phyloP scores from a whole-genome alignment of 2,797 vertebrate species.

The Pteropus rufus region DNA sequence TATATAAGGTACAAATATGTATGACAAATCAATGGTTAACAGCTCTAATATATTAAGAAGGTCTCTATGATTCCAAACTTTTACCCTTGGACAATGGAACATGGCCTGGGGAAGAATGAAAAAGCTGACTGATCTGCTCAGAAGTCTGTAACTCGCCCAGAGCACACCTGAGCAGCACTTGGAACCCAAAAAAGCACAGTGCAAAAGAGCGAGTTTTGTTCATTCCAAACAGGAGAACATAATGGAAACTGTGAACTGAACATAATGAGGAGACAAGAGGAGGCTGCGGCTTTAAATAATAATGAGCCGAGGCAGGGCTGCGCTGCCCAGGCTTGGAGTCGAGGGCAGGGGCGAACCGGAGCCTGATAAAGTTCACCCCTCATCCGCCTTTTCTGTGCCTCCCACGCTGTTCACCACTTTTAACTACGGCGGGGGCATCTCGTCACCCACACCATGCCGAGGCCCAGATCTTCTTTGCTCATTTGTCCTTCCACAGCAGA shows the following conservation, averaged over 20 bases:
- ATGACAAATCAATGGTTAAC: neutral
- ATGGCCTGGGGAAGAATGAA: neutral
- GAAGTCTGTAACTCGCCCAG: neutral
- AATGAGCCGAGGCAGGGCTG: neutral
- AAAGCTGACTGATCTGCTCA: neutral
- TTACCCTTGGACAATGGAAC: neutral
- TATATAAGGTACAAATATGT: neutral
- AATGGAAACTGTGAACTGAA: neutral
- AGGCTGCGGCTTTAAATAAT: slow-evolving; percentile 14
- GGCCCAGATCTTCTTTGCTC: neutral
- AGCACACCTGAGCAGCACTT: neutral
- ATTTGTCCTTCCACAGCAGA: neutral
- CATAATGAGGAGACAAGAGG: neutral
- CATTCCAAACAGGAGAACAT: neutral
- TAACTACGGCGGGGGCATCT: neutral
- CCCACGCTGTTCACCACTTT: slow-evolving; percentile 20
- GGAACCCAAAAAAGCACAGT: neutral
- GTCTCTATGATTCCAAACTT: neutral
- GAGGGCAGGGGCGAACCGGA: slow-evolving; percentile 23
- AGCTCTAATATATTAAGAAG: neutral
- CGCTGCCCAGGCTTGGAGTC: neutral
- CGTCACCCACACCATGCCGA: neutral
- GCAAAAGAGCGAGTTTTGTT: neutral
- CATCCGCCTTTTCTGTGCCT: neutral
- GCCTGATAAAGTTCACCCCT: slow-evolving; percentile 39